These are phyloP conservation scores for Cybosia mesomella DNA, from an alignment of 2,888 invertebrate genomes.

Conservation along the genomic window DNA sequence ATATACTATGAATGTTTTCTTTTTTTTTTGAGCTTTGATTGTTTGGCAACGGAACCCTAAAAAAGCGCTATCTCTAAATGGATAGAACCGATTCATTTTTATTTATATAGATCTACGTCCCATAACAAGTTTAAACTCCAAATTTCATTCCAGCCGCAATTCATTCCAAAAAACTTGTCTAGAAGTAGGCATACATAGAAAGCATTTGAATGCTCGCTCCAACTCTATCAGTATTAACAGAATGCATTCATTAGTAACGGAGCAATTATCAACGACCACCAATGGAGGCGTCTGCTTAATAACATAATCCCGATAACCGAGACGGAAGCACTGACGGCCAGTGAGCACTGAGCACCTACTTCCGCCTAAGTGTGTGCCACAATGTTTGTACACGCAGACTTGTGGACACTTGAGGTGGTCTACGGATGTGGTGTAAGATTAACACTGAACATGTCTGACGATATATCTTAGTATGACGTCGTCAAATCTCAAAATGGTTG, in stretches of 20 bases:
- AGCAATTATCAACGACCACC: slow-evolving; percentile 71
- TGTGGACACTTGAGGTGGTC: slow-evolving; percentile 50
- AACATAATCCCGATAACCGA: slow-evolving; percentile 76
- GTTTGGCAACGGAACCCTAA: too few relatives aligned
- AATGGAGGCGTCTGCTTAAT: slow-evolving; percentile 72
- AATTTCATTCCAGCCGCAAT: too few relatives aligned
- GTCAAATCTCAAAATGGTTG: not conserved
- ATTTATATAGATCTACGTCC: too few relatives aligned
- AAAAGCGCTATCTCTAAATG: too few relatives aligned
- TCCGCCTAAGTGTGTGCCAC: slow-evolving; percentile 56
- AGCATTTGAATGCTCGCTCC: not conserved
- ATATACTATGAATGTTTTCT: too few relatives aligned
- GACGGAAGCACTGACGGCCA: slow-evolving; percentile 67
- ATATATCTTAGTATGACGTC: slow-evolving; percentile 6
- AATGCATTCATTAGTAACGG: slow-evolving; percentile 39
- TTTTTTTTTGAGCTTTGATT: too few relatives aligned
- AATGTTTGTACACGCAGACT: slow-evolving; percentile 36
- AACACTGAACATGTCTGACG: slow-evolving; percentile 6
- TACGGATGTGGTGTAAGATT: slow-evolving; percentile 28
- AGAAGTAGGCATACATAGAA: too few relatives aligned
- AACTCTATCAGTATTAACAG: not conserved
- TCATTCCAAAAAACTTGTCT: too few relatives aligned
- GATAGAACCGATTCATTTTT: too few relatives aligned
- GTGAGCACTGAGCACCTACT: slow-evolving; percentile 60
- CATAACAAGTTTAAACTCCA: too few relatives aligned